Evolutionary conservation across 2,888 invertebrate genomes (phyloP).

Genomic region (Dynastes hyllus): DNA sequence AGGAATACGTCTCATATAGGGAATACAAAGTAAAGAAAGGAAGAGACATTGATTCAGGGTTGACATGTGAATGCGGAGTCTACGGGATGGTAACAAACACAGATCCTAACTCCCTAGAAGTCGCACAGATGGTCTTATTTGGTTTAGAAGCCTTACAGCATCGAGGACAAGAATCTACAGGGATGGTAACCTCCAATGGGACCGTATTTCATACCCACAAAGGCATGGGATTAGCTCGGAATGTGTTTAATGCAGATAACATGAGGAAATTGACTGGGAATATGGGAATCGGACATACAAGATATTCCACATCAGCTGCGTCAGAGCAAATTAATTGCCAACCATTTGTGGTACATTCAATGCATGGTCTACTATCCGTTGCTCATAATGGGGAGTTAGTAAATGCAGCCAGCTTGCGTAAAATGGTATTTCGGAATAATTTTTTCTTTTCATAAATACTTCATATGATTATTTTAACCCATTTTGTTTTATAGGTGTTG

Average conservation of each 20-base stretch:
- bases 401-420: constrained; percentile 89
- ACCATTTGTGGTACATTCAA: constrained; percentile 98
- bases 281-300: constrained; percentile 97
- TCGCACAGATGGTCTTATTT: constrained; percentile 91
- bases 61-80: constrained; percentile 90
- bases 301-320: constrained; percentile 96
- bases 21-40: constrained; percentile 23
- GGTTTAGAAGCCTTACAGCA: constrained; percentile 95
- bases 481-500: constrained; percentile 78
- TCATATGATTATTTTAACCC: constrained; percentile 1
- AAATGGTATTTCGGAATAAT: constrained; percentile 78
- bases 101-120: constrained; percentile 80
- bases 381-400: constrained; percentile 99
- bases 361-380: constrained; percentile 94
- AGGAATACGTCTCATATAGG: not conserved
- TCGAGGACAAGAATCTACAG: constrained; percentile 98
- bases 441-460: not conserved
- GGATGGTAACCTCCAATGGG: constrained; percentile 94
- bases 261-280: constrained; percentile 89
- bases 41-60: constrained; percentile 31
- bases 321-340: constrained; percentile 97
- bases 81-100: constrained; percentile 94
- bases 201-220: constrained; percentile 88
- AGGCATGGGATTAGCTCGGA: constrained; percentile 96
- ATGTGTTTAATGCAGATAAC: constrained; percentile 92